Evolutionary conservation across 2,797 vertebrate genomes (phyloP), one percentile per base, ranked within the genome.

Genomic region (Enoplosus armatus): DNA sequence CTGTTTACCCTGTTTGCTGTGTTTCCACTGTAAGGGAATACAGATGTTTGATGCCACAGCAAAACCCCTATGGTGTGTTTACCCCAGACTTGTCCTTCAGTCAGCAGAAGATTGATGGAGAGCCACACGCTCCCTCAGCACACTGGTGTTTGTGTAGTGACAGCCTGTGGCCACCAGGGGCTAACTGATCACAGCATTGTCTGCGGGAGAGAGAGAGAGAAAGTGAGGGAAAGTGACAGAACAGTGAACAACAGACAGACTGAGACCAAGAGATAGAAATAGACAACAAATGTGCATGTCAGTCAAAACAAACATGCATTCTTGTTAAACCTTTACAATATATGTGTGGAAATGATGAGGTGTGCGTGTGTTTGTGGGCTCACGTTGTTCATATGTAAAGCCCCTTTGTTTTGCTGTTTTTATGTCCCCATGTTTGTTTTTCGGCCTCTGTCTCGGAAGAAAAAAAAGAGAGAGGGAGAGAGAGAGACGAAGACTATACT

Each of bases 41-140:
- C 87, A 88, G 90, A 89, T 91, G 89, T 90, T 90, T 87, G 79
- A 88, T 89, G 78, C 85, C 85, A 85, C 55, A 79, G 73, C 26
- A 65, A 85, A 92, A 83, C 86, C 91, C 87, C 91, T 55, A 35
- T 20, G 75, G 86, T 90, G 90, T 91, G 87, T 92, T 94, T 88
- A 87, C 86, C 79, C 75, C 89, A 79, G 83, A 84, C 83, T 88
- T 90, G 87, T 92, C 87, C 87, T 90, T 92, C 89, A 90, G 86
- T 87, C 90, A 84, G 83, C 48, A 72, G 45, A 92, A 90, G 93
- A 94, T 93, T 90, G 91, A 92, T 92, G 83, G 86, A 83, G 90
- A 80, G 78, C 76, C 20, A 62, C 72, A 31, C 10, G 14, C 61
- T 87, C 82, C 82, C 80, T 77, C 72, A 39, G 85, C 61, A 26